Conservation (phyloP, 2,113 vertebrate genomes). For the Pygoscelis antarcticus region DNA sequence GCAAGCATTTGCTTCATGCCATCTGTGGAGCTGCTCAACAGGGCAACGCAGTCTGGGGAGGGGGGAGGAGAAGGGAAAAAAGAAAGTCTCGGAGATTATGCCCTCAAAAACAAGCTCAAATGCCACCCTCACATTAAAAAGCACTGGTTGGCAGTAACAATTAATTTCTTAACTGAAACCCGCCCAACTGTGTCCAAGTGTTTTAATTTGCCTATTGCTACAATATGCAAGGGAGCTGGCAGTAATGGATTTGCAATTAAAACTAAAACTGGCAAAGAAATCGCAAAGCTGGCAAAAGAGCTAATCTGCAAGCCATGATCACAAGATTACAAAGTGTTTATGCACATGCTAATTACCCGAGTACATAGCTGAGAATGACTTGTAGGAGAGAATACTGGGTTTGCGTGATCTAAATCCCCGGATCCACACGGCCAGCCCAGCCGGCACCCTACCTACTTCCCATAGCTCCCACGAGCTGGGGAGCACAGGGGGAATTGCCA, state of each 20-base stretch:
- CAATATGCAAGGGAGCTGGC: conserved; percentile 68
- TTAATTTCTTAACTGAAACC: conserved; percentile 69
- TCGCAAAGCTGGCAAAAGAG: conserved; percentile 71
- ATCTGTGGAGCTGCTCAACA: conserved; percentile 55
- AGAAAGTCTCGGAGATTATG: conserved; percentile 50
- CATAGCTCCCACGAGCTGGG: background rate
- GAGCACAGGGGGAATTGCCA: accelerated
- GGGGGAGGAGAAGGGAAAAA: conserved; percentile 23
- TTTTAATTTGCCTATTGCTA: conserved; percentile 72
- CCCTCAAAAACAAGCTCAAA: conserved; percentile 53
- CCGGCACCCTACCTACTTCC: background rate
- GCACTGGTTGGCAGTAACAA: conserved; percentile 60
- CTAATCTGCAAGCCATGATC: conserved; percentile 70
- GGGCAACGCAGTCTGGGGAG: conserved; percentile 31
- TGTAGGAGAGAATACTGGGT: background rate
- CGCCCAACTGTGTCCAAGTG: conserved; percentile 66
- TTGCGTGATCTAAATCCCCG: background rate
- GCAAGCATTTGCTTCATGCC: conserved; percentile 37
- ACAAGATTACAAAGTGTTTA: conserved; percentile 72
- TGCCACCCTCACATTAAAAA: conserved; percentile 65
- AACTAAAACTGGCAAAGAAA: conserved; percentile 70
- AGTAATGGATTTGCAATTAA: conserved; percentile 73
- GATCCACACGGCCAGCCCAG: background rate
- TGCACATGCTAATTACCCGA: conserved; percentile 65
- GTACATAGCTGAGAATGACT: conserved; percentile 52